Evolutionary conservation across 1,140 invertebrate species (phyloP).

Genomic region (Tetraneura akinire): DNA sequence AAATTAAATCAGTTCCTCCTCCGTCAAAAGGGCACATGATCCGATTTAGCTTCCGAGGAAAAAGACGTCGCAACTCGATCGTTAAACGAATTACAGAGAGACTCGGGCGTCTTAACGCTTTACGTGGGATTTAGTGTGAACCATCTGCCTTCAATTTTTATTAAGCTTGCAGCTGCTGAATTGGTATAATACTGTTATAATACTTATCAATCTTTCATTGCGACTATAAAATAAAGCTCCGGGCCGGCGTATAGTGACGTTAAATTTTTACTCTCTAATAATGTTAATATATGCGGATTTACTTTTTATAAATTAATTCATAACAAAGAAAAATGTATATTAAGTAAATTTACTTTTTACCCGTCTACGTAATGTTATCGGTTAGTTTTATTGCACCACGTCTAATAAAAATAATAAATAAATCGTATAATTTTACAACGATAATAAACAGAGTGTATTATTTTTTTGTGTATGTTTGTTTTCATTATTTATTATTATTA

Average conservation of each 20-base stretch:
- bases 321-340: too few species aligned
- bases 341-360: too few species aligned
- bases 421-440: too few species aligned
- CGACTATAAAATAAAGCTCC: neutral
- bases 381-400: too few species aligned
- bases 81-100: conserved; percentile 18
- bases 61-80: conserved; percentile 1
- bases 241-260: neutral
- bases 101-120: neutral
- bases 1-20: neutral
- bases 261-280: neutral
- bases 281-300: too few species aligned
- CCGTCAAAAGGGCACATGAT: conserved; percentile 8
- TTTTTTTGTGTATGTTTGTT: too few species aligned
- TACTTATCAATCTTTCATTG: conserved; percentile 17
- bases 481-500: too few species aligned
- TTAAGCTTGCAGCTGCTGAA: neutral
- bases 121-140: neutral
- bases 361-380: neutral
- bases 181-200: conserved; percentile 19
- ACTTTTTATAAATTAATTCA: too few species aligned
- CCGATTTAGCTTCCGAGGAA: neutral
- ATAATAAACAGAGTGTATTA: too few species aligned
- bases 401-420: too few species aligned
- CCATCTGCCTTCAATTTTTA: conserved; percentile 7